Evolutionary conservation across 2,888 invertebrate species (phyloP).

Genomic region (Tetragonula carbonaria): DNA sequence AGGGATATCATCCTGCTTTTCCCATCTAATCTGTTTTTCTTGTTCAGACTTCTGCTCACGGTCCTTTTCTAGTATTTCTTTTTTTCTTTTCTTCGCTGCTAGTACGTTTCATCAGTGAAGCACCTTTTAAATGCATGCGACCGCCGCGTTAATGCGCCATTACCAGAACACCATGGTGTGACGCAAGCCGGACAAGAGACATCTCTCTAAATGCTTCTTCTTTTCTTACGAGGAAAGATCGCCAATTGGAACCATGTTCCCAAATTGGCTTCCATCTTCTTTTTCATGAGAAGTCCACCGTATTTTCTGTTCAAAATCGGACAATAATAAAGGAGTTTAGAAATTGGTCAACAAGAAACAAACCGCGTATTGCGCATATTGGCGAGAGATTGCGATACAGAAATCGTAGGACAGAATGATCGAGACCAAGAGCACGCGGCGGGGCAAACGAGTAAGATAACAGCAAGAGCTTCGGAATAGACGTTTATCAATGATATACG

Average conservation of each 20-base stretch:
- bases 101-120: conserved; percentile 37
- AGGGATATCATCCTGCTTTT: conserved; percentile 62
- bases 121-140: conserved; percentile 65
- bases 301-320: conserved; percentile 26
- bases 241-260: neutral
- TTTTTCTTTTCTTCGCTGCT: conserved; percentile 5
- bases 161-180: conserved; percentile 44
- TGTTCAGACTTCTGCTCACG: neutral
- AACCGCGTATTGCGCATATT: neutral
- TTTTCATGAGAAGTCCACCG: neutral
- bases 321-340: conserved; percentile 19
- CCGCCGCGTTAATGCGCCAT: conserved; percentile 68
- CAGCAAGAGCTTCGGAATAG: conserved; percentile 70
- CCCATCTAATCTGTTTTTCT: conserved; percentile 48
- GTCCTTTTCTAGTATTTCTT: conserved; percentile 10
- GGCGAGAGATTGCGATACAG: conserved; percentile 52
- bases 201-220: conserved; percentile 17
- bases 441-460: conserved; percentile 68
- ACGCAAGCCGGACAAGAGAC: conserved; percentile 46
- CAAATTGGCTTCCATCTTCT: neutral
- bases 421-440: conserved; percentile 39
- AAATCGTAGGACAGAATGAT: conserved; percentile 48
- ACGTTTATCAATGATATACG: conserved; percentile 82
- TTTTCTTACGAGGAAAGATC: neutral
- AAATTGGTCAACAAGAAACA: neutral